These are phyloP conservation scores for Eulemur mongoz DNA, from an alignment of 2,797 vertebrate species.

Conservation along the genomic window DNA sequence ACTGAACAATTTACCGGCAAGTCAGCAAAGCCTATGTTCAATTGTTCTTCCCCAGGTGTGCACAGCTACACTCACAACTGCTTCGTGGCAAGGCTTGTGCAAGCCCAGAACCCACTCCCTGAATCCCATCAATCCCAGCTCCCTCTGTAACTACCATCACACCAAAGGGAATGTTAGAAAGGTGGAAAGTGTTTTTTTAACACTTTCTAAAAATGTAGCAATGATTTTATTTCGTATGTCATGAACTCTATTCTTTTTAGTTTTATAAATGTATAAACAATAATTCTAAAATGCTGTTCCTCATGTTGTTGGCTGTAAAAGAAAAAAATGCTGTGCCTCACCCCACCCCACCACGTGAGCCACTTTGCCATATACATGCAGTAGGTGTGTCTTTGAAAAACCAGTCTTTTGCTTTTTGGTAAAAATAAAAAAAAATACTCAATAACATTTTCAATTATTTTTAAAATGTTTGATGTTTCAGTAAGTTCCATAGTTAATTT, in stretches of 20 bases:
- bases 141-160: background rate
- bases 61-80: background rate
- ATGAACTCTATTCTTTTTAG: background rate
- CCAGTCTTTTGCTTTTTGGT: background rate
- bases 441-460: slow-evolving; percentile 16
- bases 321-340: background rate
- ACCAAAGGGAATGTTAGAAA: background rate
- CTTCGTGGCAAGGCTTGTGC: background rate
- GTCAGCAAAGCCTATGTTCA: background rate
- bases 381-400: background rate
- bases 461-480: background rate
- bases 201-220: background rate
- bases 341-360: background rate
- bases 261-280: background rate
- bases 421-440: background rate
- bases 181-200: background rate
- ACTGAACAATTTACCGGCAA: background rate
- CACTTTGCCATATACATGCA: background rate
- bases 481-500: background rate
- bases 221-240: background rate
- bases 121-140: accelerated
- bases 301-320: background rate
- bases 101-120: background rate
- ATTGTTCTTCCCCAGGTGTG: background rate
- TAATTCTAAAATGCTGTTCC: background rate